Conservation (phyloP, 2,113 vertebrate species). For the Oncorhynchus nerka region DNA sequence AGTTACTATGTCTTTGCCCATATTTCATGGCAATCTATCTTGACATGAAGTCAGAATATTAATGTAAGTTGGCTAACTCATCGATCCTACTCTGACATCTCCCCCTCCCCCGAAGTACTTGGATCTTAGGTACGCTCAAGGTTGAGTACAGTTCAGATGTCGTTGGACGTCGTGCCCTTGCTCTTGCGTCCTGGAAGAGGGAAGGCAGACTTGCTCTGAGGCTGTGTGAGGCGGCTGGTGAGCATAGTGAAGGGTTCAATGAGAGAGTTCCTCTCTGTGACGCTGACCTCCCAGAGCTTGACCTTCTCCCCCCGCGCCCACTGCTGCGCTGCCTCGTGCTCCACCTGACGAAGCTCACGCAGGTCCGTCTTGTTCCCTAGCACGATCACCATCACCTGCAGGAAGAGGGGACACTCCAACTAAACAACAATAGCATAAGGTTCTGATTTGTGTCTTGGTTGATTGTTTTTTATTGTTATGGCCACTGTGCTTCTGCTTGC, state of each 20-base stretch:
- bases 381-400: conserved; percentile 85
- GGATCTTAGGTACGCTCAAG: background rate
- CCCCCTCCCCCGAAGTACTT: background rate
- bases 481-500: no score
- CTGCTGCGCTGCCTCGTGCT: conserved; percentile 84
- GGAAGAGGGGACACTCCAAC: background rate
- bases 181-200: conserved; percentile 89
- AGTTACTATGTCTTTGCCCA: no score
- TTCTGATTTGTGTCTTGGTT: background rate
- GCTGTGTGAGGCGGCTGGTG: conserved; percentile 90
- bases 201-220: conserved; percentile 91
- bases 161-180: conserved; percentile 83
- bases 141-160: conserved; percentile 70
- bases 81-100: no score
- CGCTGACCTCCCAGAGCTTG: conserved; percentile 93
- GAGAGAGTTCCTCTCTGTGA: conserved; percentile 82
- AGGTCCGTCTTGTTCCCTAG: conserved; percentile 92
- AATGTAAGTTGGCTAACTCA: no score
- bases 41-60: no score
- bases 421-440: background rate
- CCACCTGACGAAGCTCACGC: conserved; percentile 84
- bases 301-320: conserved; percentile 90
- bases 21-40: no score
- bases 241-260: conserved; percentile 89
- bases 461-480: no score